These are phyloP conservation scores for Seriola rivoliana DNA, from an alignment of 2,113 vertebrate genomes.

Conservation along the genomic window DNA sequence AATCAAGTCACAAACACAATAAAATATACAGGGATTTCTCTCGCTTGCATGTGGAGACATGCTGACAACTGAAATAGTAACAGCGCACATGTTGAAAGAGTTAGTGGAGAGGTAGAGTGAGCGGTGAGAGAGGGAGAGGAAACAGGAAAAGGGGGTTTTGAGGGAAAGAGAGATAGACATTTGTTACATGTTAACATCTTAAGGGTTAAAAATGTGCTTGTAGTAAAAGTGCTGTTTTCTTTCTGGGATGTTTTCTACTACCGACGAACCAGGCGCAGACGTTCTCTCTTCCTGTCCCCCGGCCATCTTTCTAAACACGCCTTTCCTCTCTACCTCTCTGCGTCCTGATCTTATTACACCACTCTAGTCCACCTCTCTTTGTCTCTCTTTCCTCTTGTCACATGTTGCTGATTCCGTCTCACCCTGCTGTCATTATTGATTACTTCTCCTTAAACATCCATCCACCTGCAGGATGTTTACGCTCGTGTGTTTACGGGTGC, in stretches of 20 bases:
- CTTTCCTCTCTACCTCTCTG: neutral
- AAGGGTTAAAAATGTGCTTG: constrained; percentile 36
- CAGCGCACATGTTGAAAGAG: constrained; percentile 43
- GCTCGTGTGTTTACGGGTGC: neutral
- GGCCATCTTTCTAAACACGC: neutral
- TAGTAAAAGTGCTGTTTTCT: constrained; percentile 22
- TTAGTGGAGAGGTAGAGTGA: constrained; percentile 33
- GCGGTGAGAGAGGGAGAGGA: constrained; percentile 13
- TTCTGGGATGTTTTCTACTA: neutral
- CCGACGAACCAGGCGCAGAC: neutral
- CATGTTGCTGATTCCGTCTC: neutral
- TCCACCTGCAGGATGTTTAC: constrained; percentile 5
- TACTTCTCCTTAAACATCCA: neutral
- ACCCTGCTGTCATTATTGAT: neutral
- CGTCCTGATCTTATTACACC: neutral
- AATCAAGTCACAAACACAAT: neutral
- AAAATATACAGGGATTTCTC: neutral
- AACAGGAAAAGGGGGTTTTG: constrained; percentile 33
- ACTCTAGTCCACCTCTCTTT: neutral
- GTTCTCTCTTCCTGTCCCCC: neutral
- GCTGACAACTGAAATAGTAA: constrained; percentile 13
- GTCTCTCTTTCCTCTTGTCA: neutral
- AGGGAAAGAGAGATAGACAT: constrained; percentile 35
- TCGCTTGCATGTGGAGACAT: neutral
- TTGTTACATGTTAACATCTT: constrained; percentile 38